phyloP scores from a whole-genome alignment of 35 echinoderm and acorn worm species.

The Apostichopus californicus region DNA sequence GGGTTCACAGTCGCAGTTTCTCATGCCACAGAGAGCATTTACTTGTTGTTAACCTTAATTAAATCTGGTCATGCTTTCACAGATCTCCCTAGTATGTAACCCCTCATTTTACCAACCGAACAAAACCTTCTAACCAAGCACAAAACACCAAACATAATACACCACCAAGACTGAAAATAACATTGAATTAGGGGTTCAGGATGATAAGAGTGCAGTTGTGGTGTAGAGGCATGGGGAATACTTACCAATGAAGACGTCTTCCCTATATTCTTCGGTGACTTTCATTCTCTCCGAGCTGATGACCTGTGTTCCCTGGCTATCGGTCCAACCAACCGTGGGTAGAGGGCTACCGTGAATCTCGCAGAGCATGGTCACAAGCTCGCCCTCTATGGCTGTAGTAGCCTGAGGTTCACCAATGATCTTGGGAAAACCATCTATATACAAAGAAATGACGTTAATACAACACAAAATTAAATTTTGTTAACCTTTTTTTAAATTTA shows the following conservation, averaged over 20 bases:
- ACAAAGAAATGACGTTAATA: neutral
- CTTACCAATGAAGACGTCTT: conserved; percentile 1
- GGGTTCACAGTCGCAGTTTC: too few relatives aligned
- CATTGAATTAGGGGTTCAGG: too few relatives aligned
- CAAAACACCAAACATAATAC: too few relatives aligned
- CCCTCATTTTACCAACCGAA: too few relatives aligned
- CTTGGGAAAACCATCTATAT: conserved; percentile 70
- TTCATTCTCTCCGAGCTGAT: conserved; percentile 53
- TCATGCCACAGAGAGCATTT: too few relatives aligned
- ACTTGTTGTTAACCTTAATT: too few relatives aligned
- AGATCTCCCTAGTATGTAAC: too few relatives aligned
- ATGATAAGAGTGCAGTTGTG: neutral
- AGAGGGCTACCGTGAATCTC: conserved; percentile 61
- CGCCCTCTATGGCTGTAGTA: conserved; percentile 85
- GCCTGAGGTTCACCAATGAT: conserved; percentile 68
- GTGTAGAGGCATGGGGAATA: neutral
- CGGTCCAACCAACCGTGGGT: conserved; percentile 66
- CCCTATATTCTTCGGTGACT: conserved; percentile 58
- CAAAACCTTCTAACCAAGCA: too few relatives aligned
- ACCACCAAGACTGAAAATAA: too few relatives aligned
- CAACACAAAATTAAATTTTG: too few relatives aligned
- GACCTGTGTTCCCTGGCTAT: conserved; percentile 38
- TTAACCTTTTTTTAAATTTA: too few relatives aligned
- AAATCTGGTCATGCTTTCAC: too few relatives aligned
- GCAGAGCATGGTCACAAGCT: conserved; percentile 71